Base-by-base conservation (phyloP, 64 coral and sea anemone species). In the Dendrophyllia cribrosa region DNA sequence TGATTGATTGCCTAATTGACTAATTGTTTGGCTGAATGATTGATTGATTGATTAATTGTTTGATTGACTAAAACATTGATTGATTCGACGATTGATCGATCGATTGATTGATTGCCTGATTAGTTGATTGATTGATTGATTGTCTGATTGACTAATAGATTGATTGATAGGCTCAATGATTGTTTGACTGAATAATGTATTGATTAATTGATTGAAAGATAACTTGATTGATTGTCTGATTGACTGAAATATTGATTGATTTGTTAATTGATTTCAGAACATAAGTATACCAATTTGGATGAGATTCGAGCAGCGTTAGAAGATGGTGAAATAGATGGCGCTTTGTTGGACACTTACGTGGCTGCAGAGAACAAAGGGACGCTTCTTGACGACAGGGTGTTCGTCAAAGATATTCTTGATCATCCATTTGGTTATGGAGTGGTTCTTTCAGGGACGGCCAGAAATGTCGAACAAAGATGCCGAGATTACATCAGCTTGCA, bases 351-450 rank as follows among this genome's bases (percentile, higher is more conserved):
- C 21, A 89, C 87, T 0, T 89, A 89, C 25, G 87, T 89, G 17
- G 87, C 87, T 7, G 87, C 87, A 23, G 74, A 89, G 16, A 47
- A 89, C 17, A 89, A 77, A 34, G 74, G 74, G 0, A 46, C 55
- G 4, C 48, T 89, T 13, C 62, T 89, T 6, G 24, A 53, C 6
- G 59, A 62, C n/a, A 60, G 75, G 12, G 47, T 89, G 14, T 66
- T 9, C 2, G 87, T 89, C 0, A 78, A 66, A 11, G 51, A 53
- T n/a, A 56, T 89, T 21, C 58, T 89, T 2, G 87, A 89, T 21
- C 23, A 23, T 0, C 76, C 87, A 23, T 89, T 89, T 78, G 87
- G 87, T 43, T 89, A 89, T 25, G 87, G 87, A n/a, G 87, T 89
- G 9, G 87, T 89, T 43, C 60, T 89, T 6, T 89, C 87, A 47